Evolutionary conservation across 1,140 invertebrate genomes (phyloP).

Genomic region (Metaphire vulgaris): DNA sequence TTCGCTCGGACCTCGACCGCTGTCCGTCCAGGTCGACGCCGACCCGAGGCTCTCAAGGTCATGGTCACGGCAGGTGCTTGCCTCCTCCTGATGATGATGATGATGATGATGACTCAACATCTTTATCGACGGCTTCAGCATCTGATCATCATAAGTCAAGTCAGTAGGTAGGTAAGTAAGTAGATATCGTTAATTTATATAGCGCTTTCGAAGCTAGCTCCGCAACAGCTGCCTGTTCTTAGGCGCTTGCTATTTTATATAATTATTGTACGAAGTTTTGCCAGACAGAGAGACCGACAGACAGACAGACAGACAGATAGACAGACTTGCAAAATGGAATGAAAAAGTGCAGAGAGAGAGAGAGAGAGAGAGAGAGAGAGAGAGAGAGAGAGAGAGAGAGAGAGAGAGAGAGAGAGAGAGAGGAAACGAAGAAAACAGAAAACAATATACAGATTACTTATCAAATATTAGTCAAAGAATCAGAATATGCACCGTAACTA

Average conservation of each 20-base stretch:
- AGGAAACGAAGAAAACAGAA: not conserved
- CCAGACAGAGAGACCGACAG: not conserved
- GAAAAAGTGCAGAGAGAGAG: not conserved
- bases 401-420: not conserved
- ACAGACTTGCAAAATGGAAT: no score
- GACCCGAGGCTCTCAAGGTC: slow-evolving; percentile 19
- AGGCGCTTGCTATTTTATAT: no score
- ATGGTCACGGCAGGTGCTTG: slow-evolving; percentile 8
- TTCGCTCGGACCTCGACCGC: slow-evolving; percentile 18
- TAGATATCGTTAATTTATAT: no score
- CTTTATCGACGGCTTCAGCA: not conserved
- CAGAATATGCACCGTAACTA: no score
- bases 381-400: not conserved
- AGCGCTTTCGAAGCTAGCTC: no score
- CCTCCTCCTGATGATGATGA: not conserved
- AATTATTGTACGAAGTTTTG: no score
- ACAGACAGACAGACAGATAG: not conserved
- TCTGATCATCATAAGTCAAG: not conserved
- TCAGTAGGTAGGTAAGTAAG: not conserved
- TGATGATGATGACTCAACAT: not conserved
- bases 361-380: not conserved
- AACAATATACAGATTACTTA: not conserved
- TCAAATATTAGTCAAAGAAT: no score
- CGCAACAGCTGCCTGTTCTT: not conserved
- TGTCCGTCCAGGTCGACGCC: slow-evolving; percentile 19